Percentiles rank a stretch among this genome's conserved stretches.
These are phyloP conservation scores for Protobothrops mucrosquamatus DNA, from an alignment of 2,113 vertebrate genomes.

Conservation along the genomic window DNA sequence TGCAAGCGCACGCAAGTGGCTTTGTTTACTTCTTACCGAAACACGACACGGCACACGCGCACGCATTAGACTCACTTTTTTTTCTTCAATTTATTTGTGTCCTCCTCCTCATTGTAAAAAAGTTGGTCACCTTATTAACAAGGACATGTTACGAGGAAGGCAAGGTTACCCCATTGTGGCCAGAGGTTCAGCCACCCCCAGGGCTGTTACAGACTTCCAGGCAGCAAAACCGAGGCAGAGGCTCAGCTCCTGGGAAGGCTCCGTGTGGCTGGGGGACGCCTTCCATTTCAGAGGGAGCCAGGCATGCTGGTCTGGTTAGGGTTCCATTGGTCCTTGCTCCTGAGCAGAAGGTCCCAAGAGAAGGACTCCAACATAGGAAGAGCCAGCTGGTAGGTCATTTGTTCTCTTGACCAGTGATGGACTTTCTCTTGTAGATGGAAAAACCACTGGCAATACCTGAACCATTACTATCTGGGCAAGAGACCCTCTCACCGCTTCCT, in stretches of 20 bases:
- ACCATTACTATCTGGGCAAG: constrained; percentile 27
- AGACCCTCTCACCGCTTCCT: neutral
- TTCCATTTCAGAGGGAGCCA: neutral
- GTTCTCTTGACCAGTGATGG: neutral
- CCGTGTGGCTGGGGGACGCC: neutral
- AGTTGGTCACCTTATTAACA: neutral
- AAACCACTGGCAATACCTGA: constrained; percentile 24
- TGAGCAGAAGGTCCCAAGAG: neutral
- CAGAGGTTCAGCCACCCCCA: neutral
- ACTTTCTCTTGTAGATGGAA: constrained; percentile 18
- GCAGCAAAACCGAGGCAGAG: neutral
- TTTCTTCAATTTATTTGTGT: too few species aligned
- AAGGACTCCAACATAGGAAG: too few species aligned
- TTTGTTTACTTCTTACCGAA: too few species aligned
- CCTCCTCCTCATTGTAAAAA: too few species aligned
- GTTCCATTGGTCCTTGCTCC: neutral
- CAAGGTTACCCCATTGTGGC: neutral
- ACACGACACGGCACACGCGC: too few species aligned
- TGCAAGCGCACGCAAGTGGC: too few species aligned
- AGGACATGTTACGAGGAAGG: neutral
- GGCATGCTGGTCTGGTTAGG: neutral
- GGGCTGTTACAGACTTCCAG: neutral
- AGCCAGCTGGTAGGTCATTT: neutral
- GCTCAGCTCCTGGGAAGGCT: neutral
- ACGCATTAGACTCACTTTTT: too few species aligned